Conservation (phyloP, 2,888 invertebrate species). For the Metopia argyrocephala region DNA sequence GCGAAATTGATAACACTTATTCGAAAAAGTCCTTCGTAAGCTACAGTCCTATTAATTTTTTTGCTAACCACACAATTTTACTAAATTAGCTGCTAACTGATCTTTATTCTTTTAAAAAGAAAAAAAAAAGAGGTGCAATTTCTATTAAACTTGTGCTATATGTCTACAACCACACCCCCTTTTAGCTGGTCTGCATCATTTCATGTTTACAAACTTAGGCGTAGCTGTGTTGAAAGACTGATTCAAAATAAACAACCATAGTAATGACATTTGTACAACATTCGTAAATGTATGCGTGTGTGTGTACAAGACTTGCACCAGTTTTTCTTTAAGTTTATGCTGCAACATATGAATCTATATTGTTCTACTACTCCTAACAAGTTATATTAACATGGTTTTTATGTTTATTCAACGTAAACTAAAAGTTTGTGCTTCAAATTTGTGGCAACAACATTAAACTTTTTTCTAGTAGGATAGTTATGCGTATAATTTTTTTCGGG, state of each 20-base stretch:
- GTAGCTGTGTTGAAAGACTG: conserved; percentile 52
- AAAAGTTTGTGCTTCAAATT: too few species aligned
- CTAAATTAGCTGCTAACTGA: conserved; percentile 54
- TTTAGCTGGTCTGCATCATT: conserved; percentile 14
- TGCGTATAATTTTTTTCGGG: conserved; percentile 17
- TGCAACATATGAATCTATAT: conserved; percentile 17
- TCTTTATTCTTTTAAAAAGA: conserved; percentile 9
- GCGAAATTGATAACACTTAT: not conserved
- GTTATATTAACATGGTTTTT: conserved; percentile 50
- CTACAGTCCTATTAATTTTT: conserved; percentile 32
- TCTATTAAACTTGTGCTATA: conserved; percentile 35
- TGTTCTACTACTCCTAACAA: not conserved
- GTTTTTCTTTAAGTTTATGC: not conserved
- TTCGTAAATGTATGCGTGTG: not conserved
- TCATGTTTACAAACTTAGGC: conserved; percentile 39
- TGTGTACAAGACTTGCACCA: not conserved
- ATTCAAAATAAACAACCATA: not conserved
- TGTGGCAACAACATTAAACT: not conserved
- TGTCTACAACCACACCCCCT: conserved; percentile 60
- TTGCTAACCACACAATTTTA: conserved; percentile 44
- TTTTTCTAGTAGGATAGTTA: not conserved
- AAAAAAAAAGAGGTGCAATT: conserved; percentile 28
- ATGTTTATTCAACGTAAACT: conserved; percentile 23
- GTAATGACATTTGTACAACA: conserved; percentile 39
- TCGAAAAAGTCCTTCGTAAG: conserved; percentile 30